Conservation (phyloP, 2,797 vertebrate genomes). For the Sebastes elongatus region DNA sequence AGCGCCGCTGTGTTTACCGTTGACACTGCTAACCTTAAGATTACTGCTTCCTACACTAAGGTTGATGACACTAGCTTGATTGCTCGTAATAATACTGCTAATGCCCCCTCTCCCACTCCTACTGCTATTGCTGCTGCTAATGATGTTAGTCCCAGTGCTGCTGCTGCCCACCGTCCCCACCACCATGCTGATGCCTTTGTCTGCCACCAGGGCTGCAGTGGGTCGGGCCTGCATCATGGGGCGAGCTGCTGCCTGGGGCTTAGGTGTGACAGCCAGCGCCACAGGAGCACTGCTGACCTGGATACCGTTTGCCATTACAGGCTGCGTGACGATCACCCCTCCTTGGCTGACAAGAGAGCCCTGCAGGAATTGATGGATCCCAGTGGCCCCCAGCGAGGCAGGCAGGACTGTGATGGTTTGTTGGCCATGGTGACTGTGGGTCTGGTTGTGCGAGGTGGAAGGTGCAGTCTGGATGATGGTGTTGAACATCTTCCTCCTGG, state of each 20-base stretch:
- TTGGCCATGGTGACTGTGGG: conserved; percentile 82
- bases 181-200: conserved; percentile 83
- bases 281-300: conserved; percentile 90
- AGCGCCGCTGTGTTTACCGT: conserved; percentile 52
- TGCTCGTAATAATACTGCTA: conserved; percentile 37
- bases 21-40: conserved; percentile 58
- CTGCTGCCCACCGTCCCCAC: conserved; percentile 83
- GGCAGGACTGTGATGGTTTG: conserved; percentile 94
- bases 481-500: conserved; percentile 98
- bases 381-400: conserved; percentile 87
- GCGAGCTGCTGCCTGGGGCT: conserved; percentile 82
- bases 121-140: conserved; percentile 70
- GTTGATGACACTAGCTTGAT: conserved; percentile 72
- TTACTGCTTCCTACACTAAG: conserved; percentile 72
- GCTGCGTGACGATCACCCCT: conserved; percentile 93
- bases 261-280: conserved; percentile 88
- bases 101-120: conserved; percentile 58
- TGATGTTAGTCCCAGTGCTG: conserved; percentile 75
- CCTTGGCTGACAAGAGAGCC: conserved; percentile 91
- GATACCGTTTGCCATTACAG: conserved; percentile 91
- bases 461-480: conserved; percentile 96
- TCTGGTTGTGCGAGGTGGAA: conserved; percentile 77
- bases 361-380: conserved; percentile 95
- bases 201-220: conserved; percentile 80
- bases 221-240: conserved; percentile 86